phyloP scores from a whole-genome alignment of 2,797 vertebrate species.

The Sebastes jordani region DNA sequence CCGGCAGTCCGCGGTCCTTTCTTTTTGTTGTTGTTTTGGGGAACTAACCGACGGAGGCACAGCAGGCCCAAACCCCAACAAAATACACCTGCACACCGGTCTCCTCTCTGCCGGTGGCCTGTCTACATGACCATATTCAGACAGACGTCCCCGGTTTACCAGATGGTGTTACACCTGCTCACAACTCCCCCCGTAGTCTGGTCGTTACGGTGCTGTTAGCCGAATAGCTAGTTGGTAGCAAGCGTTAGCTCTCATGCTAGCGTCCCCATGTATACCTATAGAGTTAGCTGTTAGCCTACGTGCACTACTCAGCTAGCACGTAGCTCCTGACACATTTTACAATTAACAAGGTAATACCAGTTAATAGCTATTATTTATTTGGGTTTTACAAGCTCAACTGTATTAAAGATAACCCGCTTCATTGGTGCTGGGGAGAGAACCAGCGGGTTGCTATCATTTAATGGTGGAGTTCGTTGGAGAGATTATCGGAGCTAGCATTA shows the following conservation, averaged over 20 bases:
- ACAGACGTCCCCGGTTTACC: too few species aligned
- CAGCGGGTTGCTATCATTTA: not conserved
- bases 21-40: conserved; percentile 72
- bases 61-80: conserved; percentile 47
- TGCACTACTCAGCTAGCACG: not conserved
- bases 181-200: rapidly evolving
- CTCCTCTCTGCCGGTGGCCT: too few species aligned
- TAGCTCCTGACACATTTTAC: not conserved
- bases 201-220: not conserved
- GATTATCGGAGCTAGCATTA: conserved; percentile 5
- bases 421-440: rapidly evolving
- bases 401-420: rapidly evolving
- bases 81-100: not conserved
- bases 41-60: conserved; percentile 35
- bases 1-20: not conserved
- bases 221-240: not conserved
- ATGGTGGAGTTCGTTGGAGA: too few species aligned
- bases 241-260: conserved; percentile 58
- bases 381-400: rapidly evolving
- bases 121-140: rapidly evolving
- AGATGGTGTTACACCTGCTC: rapidly evolving
- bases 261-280: conserved; percentile 3
- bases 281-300: conserved; percentile 7
- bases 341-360: not conserved
- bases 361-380: too few species aligned